Conservation (phyloP, 2,888 invertebrate species). For the Rhyacophila evoluta region DNA sequence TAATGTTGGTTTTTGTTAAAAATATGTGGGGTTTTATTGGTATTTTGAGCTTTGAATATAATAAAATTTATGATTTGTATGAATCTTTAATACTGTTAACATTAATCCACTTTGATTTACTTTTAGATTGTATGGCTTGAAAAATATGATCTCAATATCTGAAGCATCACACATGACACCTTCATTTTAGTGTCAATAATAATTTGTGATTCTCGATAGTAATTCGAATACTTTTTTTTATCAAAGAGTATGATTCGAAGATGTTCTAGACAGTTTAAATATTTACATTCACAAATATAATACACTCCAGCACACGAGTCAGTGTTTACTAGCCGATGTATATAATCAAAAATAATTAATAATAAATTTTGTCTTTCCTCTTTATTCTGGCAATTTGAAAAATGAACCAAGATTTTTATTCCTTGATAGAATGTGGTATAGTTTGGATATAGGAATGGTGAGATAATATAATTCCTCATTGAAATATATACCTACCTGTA, state of each 20-base stretch:
- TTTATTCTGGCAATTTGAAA: neutral
- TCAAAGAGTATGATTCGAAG: neutral
- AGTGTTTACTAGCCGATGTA: constrained; percentile 18
- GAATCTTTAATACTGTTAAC: neutral
- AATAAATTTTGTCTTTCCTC: neutral
- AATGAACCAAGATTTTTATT: neutral
- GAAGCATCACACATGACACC: neutral
- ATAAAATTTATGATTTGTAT: neutral
- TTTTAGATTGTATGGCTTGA: neutral
- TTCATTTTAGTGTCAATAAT: neutral
- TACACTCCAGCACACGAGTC: neutral
- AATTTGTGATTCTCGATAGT: neutral
- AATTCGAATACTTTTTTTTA: neutral
- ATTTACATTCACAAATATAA: neutral
- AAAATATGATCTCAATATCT: neutral
- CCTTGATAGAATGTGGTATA: neutral
- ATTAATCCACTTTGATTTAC: neutral
- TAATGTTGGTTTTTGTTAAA: neutral
- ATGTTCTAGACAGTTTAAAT: neutral
- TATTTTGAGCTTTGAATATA: neutral
- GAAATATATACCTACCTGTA: neutral
- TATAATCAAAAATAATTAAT: constrained; percentile 13
- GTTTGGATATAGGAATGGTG: neutral
- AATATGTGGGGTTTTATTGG: neutral
- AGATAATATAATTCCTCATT: neutral